These are phyloP conservation scores for Hipparchia sbordonii DNA, from an alignment of 2,888 invertebrate genomes.

Conservation along the genomic window DNA sequence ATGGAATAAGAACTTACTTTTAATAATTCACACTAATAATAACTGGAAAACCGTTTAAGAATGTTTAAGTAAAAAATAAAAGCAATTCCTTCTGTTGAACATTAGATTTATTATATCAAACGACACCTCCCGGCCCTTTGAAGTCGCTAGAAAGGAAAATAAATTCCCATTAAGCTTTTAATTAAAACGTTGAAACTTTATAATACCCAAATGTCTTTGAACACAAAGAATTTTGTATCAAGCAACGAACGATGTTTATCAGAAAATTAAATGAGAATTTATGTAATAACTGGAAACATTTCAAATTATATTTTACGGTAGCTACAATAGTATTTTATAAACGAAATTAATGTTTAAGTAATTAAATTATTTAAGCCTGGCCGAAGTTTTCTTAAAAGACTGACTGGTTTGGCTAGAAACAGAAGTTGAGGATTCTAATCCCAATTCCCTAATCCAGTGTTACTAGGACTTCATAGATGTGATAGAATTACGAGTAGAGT, in stretches of 20 bases:
- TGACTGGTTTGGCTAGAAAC: too few species aligned
- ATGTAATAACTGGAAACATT: conserved; percentile 18
- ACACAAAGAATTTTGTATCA: conserved; percentile 28
- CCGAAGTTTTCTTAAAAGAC: neutral
- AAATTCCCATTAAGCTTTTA: conserved; percentile 72
- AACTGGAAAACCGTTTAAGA: conserved; percentile 7
- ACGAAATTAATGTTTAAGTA: too few species aligned
- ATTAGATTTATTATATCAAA: conserved; percentile 72
- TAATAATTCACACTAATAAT: neutral
- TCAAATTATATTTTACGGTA: conserved; percentile 7
- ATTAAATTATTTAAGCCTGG: neutral
- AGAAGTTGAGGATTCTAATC: neutral
- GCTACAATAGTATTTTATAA: neutral
- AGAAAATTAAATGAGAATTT: conserved; percentile 28
- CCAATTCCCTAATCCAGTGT: neutral
- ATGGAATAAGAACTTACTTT: neutral
- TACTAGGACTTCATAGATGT: neutral
- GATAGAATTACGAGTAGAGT: neutral
- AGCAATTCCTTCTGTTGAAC: conserved; percentile 45
- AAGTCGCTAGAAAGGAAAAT: conserved; percentile 71
- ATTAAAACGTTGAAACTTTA: conserved; percentile 69
- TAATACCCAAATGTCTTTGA: conserved; percentile 45
- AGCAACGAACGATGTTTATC: conserved; percentile 28
- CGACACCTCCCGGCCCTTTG: conserved; percentile 77
- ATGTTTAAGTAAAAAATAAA: conserved; percentile 17